phyloP scores from a whole-genome alignment of 2,113 vertebrate species.

The Equus quagga region DNA sequence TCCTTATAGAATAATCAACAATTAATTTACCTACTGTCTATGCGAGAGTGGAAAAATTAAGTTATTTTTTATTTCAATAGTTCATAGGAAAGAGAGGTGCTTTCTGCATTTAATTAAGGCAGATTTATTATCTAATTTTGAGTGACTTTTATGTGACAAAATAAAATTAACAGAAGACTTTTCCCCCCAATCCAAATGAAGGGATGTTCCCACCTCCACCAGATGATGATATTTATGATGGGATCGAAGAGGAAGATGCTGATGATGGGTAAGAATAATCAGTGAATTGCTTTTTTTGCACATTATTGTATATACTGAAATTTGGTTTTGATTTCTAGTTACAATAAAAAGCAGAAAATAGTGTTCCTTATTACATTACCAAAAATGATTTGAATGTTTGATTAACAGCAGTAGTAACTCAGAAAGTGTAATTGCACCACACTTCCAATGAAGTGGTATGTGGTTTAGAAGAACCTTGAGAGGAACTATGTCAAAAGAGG shows the following conservation, averaged over 20 bases:
- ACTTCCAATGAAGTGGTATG: neutral
- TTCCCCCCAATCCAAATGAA: conserved; percentile 69
- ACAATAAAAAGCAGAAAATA: conserved; percentile 5
- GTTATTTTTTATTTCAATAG: neutral
- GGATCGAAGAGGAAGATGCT: conserved; percentile 88
- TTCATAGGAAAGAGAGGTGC: neutral
- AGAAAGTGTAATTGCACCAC: neutral
- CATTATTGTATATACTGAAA: neutral
- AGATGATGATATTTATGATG: conserved; percentile 94
- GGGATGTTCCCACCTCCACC: conserved; percentile 88
- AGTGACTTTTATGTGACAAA: neutral
- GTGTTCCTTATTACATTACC: neutral
- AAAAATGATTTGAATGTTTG: conserved; percentile 25
- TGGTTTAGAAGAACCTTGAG: conserved; percentile 1
- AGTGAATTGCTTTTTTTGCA: neutral
- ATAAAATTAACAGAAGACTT: conserved; percentile 55
- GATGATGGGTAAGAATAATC: conserved; percentile 86
- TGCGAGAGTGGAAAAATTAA: neutral
- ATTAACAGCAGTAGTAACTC: neutral
- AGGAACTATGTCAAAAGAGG: neutral
- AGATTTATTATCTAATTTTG: neutral
- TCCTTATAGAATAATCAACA: neutral
- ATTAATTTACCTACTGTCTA: neutral
- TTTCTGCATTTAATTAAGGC: neutral
- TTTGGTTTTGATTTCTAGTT: conserved; percentile 42